Evolutionary conservation across 2,797 vertebrate genomes (phyloP).

Genomic region (Acanthornis magna): DNA sequence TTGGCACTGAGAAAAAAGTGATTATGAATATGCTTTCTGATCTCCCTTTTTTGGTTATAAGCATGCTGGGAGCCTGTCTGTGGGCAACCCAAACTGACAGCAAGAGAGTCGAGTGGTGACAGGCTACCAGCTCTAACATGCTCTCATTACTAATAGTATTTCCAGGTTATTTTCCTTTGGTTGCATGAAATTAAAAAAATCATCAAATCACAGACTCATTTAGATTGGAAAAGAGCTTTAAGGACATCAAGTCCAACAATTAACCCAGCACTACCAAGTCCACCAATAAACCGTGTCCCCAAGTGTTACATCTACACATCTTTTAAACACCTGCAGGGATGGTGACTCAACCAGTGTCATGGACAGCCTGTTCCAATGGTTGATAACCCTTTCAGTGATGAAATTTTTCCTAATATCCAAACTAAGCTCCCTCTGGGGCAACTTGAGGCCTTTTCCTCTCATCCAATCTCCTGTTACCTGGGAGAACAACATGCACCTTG

Average conservation of each 20-base stretch:
- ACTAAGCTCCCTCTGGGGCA: not conserved
- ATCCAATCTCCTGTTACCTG: not conserved
- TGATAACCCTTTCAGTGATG: not conserved
- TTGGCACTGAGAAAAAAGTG: not conserved
- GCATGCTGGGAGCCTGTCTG: not conserved
- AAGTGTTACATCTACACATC: not conserved
- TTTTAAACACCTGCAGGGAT: not conserved
- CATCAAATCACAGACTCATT: not conserved
- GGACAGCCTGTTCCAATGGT: not conserved
- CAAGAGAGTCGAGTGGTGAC: not conserved
- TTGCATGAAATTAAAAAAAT: not conserved
- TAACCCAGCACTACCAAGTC: not conserved
- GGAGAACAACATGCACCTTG: not conserved
- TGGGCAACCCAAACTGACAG: not conserved
- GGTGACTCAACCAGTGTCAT: not conserved
- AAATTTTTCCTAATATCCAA: not conserved
- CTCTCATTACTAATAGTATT: not conserved
- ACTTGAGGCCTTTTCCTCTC: not conserved
- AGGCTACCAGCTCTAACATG: not conserved
- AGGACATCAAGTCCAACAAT: not conserved
- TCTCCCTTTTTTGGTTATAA: conserved; percentile 31
- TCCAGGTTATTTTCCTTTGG: not conserved
- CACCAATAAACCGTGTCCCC: not conserved
- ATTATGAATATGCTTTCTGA: conserved; percentile 1
- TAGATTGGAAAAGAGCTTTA: not conserved